Conservation (phyloP, 2,113 vertebrate genomes). For the Cyphomyrus discorhynchus region DNA sequence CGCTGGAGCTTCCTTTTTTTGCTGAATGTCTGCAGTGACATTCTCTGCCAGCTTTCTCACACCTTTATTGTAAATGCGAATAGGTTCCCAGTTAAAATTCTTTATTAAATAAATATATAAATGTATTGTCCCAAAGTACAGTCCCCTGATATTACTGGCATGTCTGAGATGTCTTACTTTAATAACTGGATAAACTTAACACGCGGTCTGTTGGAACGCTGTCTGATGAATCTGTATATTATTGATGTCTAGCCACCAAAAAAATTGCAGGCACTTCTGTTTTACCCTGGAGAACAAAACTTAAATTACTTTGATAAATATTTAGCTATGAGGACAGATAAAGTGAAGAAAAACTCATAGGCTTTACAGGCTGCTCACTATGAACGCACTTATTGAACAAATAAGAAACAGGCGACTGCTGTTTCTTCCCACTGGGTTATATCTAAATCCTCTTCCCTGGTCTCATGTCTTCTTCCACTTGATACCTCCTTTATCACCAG, state of each 20-base stretch:
- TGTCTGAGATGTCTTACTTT: neutral
- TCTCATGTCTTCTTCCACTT: neutral
- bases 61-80: neutral
- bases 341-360: neutral
- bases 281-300: neutral
- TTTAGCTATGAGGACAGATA: neutral
- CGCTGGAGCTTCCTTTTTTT: neutral
- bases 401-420: neutral
- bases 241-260: neutral
- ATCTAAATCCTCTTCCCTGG: neutral
- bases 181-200: neutral
- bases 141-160: neutral
- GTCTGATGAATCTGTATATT: neutral
- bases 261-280: neutral
- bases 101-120: neutral
- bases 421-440: neutral
- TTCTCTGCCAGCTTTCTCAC: neutral
- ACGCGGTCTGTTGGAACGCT: neutral
- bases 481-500: neutral
- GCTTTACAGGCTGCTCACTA: neutral
- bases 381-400: neutral
- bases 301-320: neutral
- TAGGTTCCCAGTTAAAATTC: neutral
- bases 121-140: neutral
- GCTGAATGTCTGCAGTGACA: neutral